phyloP scores from a whole-genome alignment of 1,140 invertebrate species.

The Drosophila oshimai region DNA sequence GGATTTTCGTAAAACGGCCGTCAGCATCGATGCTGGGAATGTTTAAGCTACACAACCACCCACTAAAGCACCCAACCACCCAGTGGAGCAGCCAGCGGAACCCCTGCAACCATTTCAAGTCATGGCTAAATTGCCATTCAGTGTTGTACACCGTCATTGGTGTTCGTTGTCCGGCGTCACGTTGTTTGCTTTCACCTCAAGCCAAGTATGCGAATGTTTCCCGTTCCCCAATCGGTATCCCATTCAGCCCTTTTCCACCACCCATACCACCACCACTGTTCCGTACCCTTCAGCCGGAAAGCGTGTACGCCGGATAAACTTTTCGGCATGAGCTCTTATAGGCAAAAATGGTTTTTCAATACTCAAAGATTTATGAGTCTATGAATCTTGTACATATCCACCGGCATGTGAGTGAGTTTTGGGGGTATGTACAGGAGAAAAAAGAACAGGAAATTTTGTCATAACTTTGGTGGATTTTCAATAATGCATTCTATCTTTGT shows the following conservation, averaged over 20 bases:
- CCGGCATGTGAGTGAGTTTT: constrained; percentile 15
- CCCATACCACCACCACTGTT: not conserved
- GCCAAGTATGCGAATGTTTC: constrained; percentile 67
- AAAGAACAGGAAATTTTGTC: not conserved
- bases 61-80: not conserved
- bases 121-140: constrained; percentile 70
- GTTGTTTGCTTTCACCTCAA: constrained; percentile 79
- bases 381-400: constrained; percentile 72
- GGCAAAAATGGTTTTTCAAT: constrained; percentile 80
- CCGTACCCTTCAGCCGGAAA: constrained; percentile 5
- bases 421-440: not conserved
- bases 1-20: constrained; percentile 60
- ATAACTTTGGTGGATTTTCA: too few species aligned
- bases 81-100: not conserved
- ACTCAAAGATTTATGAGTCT: constrained; percentile 80
- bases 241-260: not conserved
- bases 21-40: not conserved
- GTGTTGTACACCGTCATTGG: constrained; percentile 63
- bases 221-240: not conserved
- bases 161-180: constrained; percentile 64
- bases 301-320: constrained; percentile 61
- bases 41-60: constrained; percentile 11
- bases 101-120: constrained; percentile 45
- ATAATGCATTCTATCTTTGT: too few species aligned
- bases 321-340: constrained; percentile 76